phyloP scores from a whole-genome alignment of 2,888 invertebrate genomes.

The Opisthograptis luteolata region DNA sequence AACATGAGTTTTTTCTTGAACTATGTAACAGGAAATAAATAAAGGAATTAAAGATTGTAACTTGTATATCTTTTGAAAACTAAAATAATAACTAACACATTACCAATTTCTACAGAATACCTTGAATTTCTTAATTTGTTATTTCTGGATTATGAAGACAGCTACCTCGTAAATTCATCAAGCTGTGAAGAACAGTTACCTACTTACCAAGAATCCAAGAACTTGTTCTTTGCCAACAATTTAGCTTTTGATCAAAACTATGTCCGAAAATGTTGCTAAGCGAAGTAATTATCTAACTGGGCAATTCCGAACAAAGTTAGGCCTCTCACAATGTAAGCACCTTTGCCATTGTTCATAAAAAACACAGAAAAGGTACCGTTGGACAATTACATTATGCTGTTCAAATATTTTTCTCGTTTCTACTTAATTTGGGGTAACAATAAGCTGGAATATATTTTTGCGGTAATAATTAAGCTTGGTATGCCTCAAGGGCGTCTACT shows the following conservation, averaged over 20 bases:
- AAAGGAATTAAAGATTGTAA: no score
- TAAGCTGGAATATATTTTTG: slow-evolving; percentile 3
- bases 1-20: no score
- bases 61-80: no score
- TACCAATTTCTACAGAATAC: background rate
- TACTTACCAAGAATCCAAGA: slow-evolving; percentile 7
- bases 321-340: slow-evolving; percentile 8
- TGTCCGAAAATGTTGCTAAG: slow-evolving; percentile 17
- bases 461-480: slow-evolving; percentile 8
- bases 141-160: background rate
- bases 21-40: no score
- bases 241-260: slow-evolving; percentile 24
- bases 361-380: slow-evolving; percentile 9
- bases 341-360: slow-evolving; percentile 4
- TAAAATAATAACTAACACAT: background rate
- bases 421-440: slow-evolving; percentile 10
- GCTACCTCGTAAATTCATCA: slow-evolving; percentile 5
- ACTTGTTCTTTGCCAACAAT: slow-evolving; percentile 16
- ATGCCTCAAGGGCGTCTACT: slow-evolving; percentile 9
- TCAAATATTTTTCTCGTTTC: slow-evolving; percentile 5
- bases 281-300: slow-evolving; percentile 20
- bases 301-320: slow-evolving; percentile 11
- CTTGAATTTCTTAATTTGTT: background rate
- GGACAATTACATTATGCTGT: background rate
- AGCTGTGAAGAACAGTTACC: slow-evolving; percentile 2